phyloP scores from a whole-genome alignment of 2,113 vertebrate genomes.

The Paradoxurus hermaphroditus region DNA sequence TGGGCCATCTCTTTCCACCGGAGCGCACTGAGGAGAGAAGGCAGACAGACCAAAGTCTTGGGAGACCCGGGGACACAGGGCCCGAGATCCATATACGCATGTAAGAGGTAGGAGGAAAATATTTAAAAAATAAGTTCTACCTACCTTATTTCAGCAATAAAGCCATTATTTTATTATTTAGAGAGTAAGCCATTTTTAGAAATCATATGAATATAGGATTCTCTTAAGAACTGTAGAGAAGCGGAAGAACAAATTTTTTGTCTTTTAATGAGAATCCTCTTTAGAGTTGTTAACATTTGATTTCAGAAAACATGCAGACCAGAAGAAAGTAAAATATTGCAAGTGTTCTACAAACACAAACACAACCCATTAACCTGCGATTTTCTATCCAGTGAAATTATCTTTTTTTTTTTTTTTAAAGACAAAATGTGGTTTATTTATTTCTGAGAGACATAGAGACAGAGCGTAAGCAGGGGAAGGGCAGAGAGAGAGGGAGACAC shows the following conservation, averaged over 20 bases:
- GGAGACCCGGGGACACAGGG: background rate
- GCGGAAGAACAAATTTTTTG: background rate
- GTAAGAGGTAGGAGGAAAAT: background rate
- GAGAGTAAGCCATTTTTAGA: background rate
- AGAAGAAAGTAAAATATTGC: background rate
- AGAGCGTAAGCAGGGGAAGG: too few species aligned
- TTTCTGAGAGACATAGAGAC: too few species aligned
- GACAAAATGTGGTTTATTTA: too few species aligned
- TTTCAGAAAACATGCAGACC: background rate
- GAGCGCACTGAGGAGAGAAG: background rate
- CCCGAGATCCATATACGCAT: background rate
- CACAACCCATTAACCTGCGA: background rate
- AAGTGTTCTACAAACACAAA: background rate
- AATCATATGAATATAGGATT: background rate
- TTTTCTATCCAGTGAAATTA: background rate
- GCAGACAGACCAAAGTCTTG: background rate
- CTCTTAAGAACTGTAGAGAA: background rate
- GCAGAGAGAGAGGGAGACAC: too few species aligned
- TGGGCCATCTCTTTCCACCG: background rate
- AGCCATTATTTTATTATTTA: constrained; percentile 13
- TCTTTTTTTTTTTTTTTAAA: too few species aligned
- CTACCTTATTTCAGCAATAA: constrained; percentile 28
- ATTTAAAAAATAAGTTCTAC: background rate
- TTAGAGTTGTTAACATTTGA: background rate
- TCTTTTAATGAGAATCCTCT: background rate